Conservation (phyloP, 2,797 vertebrate genomes). For the Lacerta bilineata region DNA sequence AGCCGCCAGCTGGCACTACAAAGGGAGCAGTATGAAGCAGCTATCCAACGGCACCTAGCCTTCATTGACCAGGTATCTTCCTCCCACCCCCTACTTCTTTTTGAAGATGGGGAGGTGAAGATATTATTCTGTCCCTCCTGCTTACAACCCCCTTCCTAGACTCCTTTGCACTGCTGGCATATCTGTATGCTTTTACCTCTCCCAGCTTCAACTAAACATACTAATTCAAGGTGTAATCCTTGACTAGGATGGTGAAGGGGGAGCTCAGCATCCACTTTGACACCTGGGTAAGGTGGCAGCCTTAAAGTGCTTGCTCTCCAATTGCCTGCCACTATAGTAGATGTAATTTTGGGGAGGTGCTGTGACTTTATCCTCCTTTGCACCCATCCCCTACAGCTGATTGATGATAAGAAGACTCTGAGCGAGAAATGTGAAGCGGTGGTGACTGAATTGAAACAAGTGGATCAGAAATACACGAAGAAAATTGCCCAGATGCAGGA, state of each 20-base stretch:
- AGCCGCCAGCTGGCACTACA: constrained; percentile 86
- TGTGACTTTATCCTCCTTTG: not conserved
- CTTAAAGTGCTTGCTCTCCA: not conserved
- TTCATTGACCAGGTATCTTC: constrained; percentile 94
- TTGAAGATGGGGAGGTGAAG: not conserved
- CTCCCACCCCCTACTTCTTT: too few species aligned
- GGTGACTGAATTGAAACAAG: constrained; percentile 88
- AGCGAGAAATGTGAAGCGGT: constrained; percentile 90
- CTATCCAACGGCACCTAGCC: constrained; percentile 91
- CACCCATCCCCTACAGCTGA: constrained; percentile 81
- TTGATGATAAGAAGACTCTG: constrained; percentile 92
- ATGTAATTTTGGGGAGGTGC: not conserved
- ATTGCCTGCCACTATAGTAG: not conserved
- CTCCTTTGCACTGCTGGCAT: not conserved
- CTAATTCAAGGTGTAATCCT: not conserved
- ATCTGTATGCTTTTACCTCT: not conserved
- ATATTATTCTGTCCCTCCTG: not conserved
- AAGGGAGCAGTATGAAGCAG: constrained; percentile 92
- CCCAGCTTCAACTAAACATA: not conserved
- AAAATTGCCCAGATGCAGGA: constrained; percentile 91
- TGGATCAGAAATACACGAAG: constrained; percentile 91
- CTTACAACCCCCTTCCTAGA: not conserved
- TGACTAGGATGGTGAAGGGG: not conserved
- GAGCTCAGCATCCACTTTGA: not conserved
- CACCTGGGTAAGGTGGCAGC: not conserved